These are phyloP conservation scores for Aphodius granarius DNA, from an alignment of 2,888 invertebrate genomes.

Conservation along the genomic window DNA sequence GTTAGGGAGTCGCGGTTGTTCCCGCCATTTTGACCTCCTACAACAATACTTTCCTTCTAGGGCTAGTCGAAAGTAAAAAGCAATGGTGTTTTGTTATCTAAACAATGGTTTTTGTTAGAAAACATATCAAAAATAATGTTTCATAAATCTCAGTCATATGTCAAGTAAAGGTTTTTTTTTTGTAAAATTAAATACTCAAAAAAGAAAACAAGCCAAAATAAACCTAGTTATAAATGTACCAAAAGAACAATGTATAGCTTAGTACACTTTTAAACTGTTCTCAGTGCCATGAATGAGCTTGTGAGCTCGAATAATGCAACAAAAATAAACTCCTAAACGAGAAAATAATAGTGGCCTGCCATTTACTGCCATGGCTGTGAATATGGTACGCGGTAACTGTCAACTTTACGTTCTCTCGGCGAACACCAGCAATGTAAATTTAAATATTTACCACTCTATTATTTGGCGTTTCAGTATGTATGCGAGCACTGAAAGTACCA, in stretches of 20 bases:
- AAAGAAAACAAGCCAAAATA: too few species aligned
- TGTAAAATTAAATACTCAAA: too few species aligned
- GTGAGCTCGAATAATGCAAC: not conserved
- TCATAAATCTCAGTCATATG: too few species aligned
- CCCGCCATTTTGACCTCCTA: too few species aligned
- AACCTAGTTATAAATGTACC: not conserved
- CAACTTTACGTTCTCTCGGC: not conserved
- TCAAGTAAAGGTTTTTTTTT: too few species aligned
- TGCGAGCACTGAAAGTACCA: not conserved
- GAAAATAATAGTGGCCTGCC: not conserved
- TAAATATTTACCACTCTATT: not conserved
- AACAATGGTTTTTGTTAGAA: too few species aligned
- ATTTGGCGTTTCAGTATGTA: not conserved
- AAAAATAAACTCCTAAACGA: not conserved
- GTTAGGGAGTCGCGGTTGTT: too few species aligned
- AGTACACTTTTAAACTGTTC: not conserved
- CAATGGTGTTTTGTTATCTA: too few species aligned
- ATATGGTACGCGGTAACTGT: not conserved
- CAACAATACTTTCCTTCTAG: too few species aligned
- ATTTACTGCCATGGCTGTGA: not conserved
- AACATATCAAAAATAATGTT: too few species aligned
- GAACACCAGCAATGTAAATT: not conserved
- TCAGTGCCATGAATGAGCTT: not conserved
- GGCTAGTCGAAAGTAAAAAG: too few species aligned
- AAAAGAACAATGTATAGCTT: not conserved